Percentiles rank a stretch among this genome's conserved stretches.
Evolutionary conservation across 2,797 vertebrate species (phyloP).

Genomic region (Chaetophractus vellerosus): DNA sequence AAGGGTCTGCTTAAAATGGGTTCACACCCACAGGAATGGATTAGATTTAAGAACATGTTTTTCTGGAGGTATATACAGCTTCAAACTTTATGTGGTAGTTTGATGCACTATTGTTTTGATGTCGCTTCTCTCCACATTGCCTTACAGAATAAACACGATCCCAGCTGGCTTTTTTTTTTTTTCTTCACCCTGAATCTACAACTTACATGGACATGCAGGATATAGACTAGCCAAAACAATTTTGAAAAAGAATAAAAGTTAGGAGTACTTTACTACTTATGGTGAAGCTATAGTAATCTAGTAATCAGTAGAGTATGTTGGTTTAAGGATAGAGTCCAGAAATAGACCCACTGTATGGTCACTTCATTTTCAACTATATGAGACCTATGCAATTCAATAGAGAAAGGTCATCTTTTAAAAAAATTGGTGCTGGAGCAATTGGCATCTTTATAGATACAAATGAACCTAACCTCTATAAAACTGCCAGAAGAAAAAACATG

Average conservation of each 20-base stretch:
- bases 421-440: neutral
- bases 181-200: constrained; percentile 19
- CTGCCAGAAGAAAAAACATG: too few relatives aligned
- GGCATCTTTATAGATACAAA: constrained; percentile 3
- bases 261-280: neutral
- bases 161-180: neutral
- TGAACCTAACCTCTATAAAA: neutral
- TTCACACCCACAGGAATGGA: too few relatives aligned
- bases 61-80: too few relatives aligned
- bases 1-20: too few relatives aligned
- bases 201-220: neutral
- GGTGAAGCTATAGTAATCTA: neutral
- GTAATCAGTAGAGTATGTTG: neutral
- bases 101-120: neutral
- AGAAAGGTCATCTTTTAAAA: neutral
- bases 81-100: too few relatives aligned
- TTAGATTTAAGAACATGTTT: too few relatives aligned
- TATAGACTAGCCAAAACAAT: neutral
- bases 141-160: neutral
- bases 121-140: neutral
- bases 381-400: neutral
- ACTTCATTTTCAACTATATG: constrained; percentile 46
- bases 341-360: neutral
- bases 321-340: neutral
- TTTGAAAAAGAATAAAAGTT: constrained; percentile 23